Evolutionary conservation across 92 coral and sea anemone species (phyloP).

Genomic region (Palythoa heliodiscus): DNA sequence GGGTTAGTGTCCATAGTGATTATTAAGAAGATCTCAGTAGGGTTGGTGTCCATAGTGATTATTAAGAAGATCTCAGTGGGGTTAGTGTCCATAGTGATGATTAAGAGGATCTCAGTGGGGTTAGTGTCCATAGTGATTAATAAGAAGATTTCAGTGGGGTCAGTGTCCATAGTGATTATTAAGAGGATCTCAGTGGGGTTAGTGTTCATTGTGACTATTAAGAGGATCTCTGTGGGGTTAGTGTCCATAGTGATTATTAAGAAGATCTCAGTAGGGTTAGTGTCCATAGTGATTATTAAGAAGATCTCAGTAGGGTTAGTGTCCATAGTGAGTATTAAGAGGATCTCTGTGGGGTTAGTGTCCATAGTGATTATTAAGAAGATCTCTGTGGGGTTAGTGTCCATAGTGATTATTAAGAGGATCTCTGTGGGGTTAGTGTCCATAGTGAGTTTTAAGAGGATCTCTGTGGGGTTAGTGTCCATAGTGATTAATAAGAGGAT

Average conservation of each 20-base stretch:
- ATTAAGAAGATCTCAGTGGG: not conserved
- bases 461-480: constrained; percentile 18
- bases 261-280: not conserved
- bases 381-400: constrained; percentile 1
- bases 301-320: not conserved
- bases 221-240: not conserved
- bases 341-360: constrained; percentile 1
- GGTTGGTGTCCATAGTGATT: not conserved
- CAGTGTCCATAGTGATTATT: not conserved
- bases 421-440: no score
- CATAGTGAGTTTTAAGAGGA: no score
- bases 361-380: no score
- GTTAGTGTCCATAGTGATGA: not conserved
- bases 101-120: not conserved
- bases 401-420: no score
- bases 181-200: not conserved
- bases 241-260: not conserved
- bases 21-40: not conserved
- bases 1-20: not conserved
- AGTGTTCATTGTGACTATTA: not conserved
- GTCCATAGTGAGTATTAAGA: no score
- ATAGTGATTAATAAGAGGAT: no score
- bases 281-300: no score
- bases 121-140: not conserved
- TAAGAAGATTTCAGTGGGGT: not conserved